Base-by-base conservation (phyloP, 2,888 invertebrate genomes). In the Onchidella celtica region DNA sequence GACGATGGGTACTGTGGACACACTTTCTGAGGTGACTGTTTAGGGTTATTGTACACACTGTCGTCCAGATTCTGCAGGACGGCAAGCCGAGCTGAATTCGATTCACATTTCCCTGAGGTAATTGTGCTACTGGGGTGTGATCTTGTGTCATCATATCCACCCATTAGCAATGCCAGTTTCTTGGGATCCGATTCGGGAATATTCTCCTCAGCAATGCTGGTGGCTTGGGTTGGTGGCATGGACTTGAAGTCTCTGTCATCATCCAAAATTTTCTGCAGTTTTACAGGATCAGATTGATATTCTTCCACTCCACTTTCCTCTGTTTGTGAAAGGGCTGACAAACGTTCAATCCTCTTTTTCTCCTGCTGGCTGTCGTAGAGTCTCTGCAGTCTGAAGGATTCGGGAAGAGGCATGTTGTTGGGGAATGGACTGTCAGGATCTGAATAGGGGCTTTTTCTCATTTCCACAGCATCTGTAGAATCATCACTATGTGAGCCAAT, bases 351-450 rank as follows among this genome's bases (percentile, higher is more conserved):
- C 17, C 27, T 74, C 29, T 61, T 72, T 47, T 17, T 76, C 34
- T 66, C 63, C 4, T 14, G 27, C 29, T 83, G 83, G 29, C 75
- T 57, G 65, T 89, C 88, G 63, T 86, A 83, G 29, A 80, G 83
- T 55, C 79, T 36, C 79, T 89, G 89, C 14, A 88, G 81, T 24
- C 76, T 79, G 36, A 88, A 83, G 0, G 88, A 73, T 24, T 85
- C 85, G 24, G 88, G 87, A 9, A 87, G 40, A 11, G 85, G 85
- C 34, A 82, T 66, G 21, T 81, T 83, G 38, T 65, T 32, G 2
- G 84, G 81, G 6, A 84, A 74, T 32, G 86, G 85, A 76, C 83
- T 86, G 24, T 55, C 73, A 24, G 24, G 11, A 34, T 34, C 36
- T 57, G 11, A 3, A 29, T 21, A 4, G 2, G 57, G 47, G 47